Conservation (phyloP, 2,888 invertebrate species). For the Zaprionus bogoriensis region DNA sequence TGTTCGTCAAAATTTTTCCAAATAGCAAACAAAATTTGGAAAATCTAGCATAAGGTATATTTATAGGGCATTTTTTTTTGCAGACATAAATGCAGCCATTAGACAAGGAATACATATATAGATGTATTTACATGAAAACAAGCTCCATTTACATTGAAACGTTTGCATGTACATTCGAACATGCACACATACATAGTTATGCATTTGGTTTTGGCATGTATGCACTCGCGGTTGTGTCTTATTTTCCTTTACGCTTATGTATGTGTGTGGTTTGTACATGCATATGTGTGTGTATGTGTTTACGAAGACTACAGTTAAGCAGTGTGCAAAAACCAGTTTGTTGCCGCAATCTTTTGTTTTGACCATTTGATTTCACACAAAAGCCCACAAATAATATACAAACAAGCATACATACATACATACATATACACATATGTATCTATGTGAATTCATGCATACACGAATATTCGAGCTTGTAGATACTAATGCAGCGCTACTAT, state of each 20-base stretch:
- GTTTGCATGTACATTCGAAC: not conserved
- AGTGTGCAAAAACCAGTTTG: slow-evolving; percentile 63
- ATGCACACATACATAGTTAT: not conserved
- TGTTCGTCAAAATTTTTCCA: no score
- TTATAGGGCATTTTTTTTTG: no score
- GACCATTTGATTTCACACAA: slow-evolving; percentile 55
- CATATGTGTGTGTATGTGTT: slow-evolving; percentile 14
- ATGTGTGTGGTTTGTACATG: not conserved
- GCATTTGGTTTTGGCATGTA: not conserved
- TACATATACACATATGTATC: not conserved
- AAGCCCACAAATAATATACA: slow-evolving; percentile 41
- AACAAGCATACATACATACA: not conserved
- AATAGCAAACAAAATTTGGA: no score
- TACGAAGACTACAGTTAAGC: slow-evolving; percentile 38
- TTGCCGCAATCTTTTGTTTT: slow-evolving; percentile 65
- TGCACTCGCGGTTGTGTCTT: slow-evolving; percentile 20
- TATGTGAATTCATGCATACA: not conserved
- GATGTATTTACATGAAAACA: no score
- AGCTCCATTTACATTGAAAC: no score
- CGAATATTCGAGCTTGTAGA: not conserved
- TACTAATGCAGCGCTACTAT: slow-evolving; percentile 28
- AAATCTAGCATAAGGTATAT: no score
- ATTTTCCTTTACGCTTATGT: slow-evolving; percentile 30
- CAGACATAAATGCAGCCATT: no score
- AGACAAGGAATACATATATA: no score